Conservation (phyloP, 2,888 invertebrate species). For the Apotomis betuletana region DNA sequence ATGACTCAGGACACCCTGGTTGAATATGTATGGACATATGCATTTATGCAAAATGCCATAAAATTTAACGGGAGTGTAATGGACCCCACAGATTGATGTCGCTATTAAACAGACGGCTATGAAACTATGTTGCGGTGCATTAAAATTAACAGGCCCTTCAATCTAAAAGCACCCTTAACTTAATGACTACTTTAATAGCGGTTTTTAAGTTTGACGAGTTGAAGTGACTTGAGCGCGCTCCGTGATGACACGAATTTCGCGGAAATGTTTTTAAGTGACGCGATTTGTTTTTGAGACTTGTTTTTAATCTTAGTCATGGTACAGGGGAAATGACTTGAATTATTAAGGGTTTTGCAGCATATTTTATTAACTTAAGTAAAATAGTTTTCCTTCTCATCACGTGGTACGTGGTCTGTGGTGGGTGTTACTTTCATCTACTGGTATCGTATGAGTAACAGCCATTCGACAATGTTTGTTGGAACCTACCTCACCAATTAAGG, state of each 20-base stretch:
- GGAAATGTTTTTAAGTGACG: constrained; percentile 29
- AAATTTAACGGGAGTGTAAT: constrained; percentile 19
- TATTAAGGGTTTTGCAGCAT: constrained; percentile 16
- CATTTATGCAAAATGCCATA: neutral
- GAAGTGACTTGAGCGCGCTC: constrained; percentile 33
- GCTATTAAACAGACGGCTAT: constrained; percentile 28
- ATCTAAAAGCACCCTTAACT: constrained; percentile 34
- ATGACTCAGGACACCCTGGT: too few relatives aligned
- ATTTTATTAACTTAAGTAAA: neutral
- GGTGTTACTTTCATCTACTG: too few relatives aligned
- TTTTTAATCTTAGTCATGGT: constrained; percentile 13
- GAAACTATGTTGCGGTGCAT: constrained; percentile 38
- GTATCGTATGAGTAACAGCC: too few relatives aligned
- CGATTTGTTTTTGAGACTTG: constrained; percentile 20
- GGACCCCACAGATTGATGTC: constrained; percentile 22
- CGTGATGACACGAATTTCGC: constrained; percentile 28
- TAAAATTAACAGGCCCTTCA: constrained; percentile 40
- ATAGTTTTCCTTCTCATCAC: too few relatives aligned
- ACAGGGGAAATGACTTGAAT: neutral
- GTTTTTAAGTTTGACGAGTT: constrained; percentile 39
- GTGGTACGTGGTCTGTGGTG: too few relatives aligned
- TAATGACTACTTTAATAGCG: constrained; percentile 36
- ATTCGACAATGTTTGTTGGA: too few relatives aligned
- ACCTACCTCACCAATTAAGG: too few relatives aligned
- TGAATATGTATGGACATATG: neutral